Evolutionary conservation across 1,140 invertebrate species (phyloP).

Genomic region (Galleria mellonella): DNA sequence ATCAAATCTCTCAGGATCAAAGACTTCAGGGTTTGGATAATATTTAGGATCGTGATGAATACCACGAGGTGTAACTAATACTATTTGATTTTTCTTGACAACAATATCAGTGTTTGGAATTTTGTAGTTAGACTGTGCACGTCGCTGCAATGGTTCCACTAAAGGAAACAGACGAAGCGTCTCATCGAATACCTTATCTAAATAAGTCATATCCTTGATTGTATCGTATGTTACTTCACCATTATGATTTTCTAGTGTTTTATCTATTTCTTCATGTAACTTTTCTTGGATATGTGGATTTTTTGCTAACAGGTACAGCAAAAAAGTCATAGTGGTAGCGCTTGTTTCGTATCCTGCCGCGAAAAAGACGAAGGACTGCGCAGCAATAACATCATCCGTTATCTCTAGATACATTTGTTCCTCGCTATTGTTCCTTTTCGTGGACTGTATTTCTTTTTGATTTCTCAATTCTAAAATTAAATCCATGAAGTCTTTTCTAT

Average conservation of each 20-base stretch:
- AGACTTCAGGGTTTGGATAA: constrained; percentile 57
- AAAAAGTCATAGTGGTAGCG: constrained; percentile 68
- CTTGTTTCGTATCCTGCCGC: constrained; percentile 79
- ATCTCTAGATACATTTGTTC: constrained; percentile 12
- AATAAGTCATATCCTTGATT: constrained; percentile 44
- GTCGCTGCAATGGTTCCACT: constrained; percentile 22
- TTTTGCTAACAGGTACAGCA: constrained; percentile 66
- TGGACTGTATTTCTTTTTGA: too few species aligned
- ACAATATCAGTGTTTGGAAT: constrained; percentile 33
- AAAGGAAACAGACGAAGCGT: constrained; percentile 66
- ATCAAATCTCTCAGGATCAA: constrained; percentile 65
- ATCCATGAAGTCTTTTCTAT: constrained; percentile 23
- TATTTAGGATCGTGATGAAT: constrained; percentile 48
- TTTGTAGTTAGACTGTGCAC: constrained; percentile 12
- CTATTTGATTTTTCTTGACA: constrained; percentile 31
- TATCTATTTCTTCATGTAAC: constrained; percentile 75
- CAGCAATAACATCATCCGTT: constrained; percentile 40
- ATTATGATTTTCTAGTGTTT: constrained; percentile 43
- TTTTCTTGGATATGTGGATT: constrained; percentile 73
- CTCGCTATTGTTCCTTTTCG: too few species aligned
- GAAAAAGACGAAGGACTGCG: constrained; percentile 60
- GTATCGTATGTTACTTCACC: constrained; percentile 41
- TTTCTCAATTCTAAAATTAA: constrained; percentile 9
- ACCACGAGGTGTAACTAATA: constrained; percentile 37
- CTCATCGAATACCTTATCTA: constrained; percentile 59